These are phyloP conservation scores for Halocynthia roretzi DNA, from an alignment of 23 tunicate species.

Conservation along the genomic window DNA sequence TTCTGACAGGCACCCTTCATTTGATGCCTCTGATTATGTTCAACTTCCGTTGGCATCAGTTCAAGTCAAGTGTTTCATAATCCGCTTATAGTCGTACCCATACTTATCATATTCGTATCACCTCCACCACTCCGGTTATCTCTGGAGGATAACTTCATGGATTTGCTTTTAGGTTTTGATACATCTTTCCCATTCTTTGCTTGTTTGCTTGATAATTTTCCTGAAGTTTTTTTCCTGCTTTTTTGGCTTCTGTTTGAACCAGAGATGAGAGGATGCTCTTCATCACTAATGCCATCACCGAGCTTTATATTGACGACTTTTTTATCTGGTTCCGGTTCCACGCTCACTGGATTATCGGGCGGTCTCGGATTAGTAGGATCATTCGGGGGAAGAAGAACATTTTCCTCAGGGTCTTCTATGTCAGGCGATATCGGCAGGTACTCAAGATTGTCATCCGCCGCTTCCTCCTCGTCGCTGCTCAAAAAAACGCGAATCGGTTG, in stretches of 20 bases:
- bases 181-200: constrained; percentile 21
- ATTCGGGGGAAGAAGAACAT: constrained; percentile 56
- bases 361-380: constrained; percentile 66
- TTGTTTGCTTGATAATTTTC: constrained; percentile 35
- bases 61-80: constrained; percentile 10
- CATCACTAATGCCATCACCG: constrained; percentile 50
- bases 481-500: constrained; percentile 81
- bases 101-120: constrained; percentile 51
- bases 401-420: constrained; percentile 97
- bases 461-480: constrained; percentile 94
- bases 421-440: constrained; percentile 94
- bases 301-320: constrained; percentile 68
- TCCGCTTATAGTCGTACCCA: constrained; percentile 72
- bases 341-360: constrained; percentile 40
- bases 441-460: constrained; percentile 58
- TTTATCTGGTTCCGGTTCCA: constrained; percentile 2
- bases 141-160: background rate
- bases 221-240: constrained; percentile 6
- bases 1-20: too few relatives aligned
- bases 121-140: constrained; percentile 11
- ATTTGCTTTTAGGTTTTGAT: constrained; percentile 4
- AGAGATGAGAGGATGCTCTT: constrained; percentile 69
- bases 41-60: too few relatives aligned
- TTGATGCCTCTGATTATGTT: too few relatives aligned
- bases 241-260: constrained; percentile 54